Evolutionary conservation across 2,113 vertebrate genomes (phyloP), one percentile per base, ranked within the genome.

Genomic region (Octodon degus): DNA sequence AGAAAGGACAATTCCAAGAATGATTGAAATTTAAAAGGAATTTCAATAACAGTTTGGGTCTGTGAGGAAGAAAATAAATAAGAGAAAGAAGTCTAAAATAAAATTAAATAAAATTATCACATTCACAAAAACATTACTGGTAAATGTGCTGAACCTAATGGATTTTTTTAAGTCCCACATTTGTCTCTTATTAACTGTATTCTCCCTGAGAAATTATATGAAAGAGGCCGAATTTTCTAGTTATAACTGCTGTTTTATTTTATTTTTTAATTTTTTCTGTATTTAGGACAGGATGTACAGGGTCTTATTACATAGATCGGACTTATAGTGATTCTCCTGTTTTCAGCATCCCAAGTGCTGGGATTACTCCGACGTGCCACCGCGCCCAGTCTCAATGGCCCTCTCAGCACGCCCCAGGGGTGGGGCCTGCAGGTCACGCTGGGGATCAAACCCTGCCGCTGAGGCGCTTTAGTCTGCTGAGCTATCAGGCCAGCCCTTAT

Each of bases 201-300:
- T 94, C 50, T 92, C 83, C 50, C 43, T 85, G 37, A 84, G 30
- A 85, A 85, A 55, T 14, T 1, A 13, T 76, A 62, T n/a, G 77
- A 96, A 68, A 81, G 62, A 87, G 50, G n/a, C 12, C 67, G 40
- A n/a, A 62, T 95, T 81, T 79, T 89, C 34, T 50, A 40, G 34
- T 85, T 88, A 43, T 43, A 68, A 50, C 74, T 92, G 70, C 63
- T 81, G 30, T 58, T 50, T 50, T 50, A 50, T 50, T 43, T 50
- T 50, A 50, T 50, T 50, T 12, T 50, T 50, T 43, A 43, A 3
- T 50, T 50, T 50, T 50, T 50, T 50, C 50, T 50, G 50, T 50
- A 50, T 50, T 50, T 50, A 50, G 9, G 50, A 50, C 50, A 50
- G 50, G 50, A 12, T 50, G 8, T 50, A 50, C 11, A 50, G 50